Conservation (phyloP, 2,888 invertebrate genomes). For the Barypeithes pellucidus region DNA sequence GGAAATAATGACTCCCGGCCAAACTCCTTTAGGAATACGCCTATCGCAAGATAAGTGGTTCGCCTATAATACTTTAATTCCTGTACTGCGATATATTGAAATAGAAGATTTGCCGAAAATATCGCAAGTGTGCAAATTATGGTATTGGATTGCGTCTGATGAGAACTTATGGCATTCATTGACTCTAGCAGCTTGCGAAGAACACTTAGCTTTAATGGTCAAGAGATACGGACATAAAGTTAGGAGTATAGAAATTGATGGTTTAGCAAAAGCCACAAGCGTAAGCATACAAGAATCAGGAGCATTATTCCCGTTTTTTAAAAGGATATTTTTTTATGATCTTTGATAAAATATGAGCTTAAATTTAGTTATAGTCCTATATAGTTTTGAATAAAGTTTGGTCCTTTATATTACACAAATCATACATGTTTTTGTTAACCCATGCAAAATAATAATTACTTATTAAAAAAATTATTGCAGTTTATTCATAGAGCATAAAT, state of each 20-base stretch:
- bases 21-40: not conserved
- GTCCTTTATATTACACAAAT: no score
- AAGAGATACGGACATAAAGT: not conserved
- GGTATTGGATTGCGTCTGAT: constrained; percentile 21
- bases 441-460: no score
- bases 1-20: not conserved
- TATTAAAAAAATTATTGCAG: no score
- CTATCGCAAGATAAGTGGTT: constrained; percentile 34
- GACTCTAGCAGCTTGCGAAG: constrained; percentile 8
- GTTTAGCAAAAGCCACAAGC: not conserved
- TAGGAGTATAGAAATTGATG: constrained; percentile 2
- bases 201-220: constrained; percentile 2
- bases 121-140: constrained; percentile 26
- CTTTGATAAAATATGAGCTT: no score
- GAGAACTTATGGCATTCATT: constrained; percentile 21
- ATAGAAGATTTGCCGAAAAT: constrained; percentile 15
- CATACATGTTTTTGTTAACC: no score
- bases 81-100: constrained; percentile 14
- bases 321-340: no score
- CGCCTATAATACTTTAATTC: constrained; percentile 23
- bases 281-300: not conserved
- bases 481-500: no score
- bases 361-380: no score
- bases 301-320: no score
- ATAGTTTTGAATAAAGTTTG: no score